Conservation (phyloP, 2,888 invertebrate genomes). For the Drosophila maculinotata region DNA sequence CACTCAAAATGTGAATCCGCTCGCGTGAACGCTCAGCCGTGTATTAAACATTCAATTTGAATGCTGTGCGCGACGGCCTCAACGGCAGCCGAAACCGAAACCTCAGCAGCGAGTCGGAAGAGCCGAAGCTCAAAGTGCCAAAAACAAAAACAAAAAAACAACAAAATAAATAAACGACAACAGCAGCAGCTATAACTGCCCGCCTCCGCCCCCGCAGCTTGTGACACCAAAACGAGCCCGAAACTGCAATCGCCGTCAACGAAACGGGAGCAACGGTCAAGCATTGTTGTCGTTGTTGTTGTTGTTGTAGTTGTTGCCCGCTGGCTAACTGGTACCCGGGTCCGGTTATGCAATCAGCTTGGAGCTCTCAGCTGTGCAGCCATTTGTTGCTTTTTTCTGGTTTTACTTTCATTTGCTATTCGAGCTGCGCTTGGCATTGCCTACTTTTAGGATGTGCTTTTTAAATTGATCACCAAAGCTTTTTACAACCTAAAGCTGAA, state of each 20-base stretch:
- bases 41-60: conserved; percentile 70
- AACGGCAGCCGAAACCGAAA: conserved; percentile 32
- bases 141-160: conserved; percentile 37
- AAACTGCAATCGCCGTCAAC: conserved; percentile 66
- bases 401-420: conserved; percentile 75
- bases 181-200: conserved; percentile 4
- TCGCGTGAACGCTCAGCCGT: conserved; percentile 77
- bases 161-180: conserved; percentile 37
- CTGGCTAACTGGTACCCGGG: conserved; percentile 49
- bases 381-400: conserved; percentile 25
- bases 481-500: background rate
- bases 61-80: conserved; percentile 53
- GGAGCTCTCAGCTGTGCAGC: conserved; percentile 39
- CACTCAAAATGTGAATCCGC: conserved; percentile 55
- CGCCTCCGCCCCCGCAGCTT: conserved; percentile 43
- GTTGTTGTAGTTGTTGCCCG: conserved; percentile 3
- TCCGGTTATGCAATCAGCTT: conserved; percentile 78
- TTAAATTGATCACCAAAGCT: conserved; percentile 11
- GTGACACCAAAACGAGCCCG: conserved; percentile 72
- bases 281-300: conserved; percentile 14
- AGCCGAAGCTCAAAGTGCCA: conserved; percentile 67
- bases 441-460: conserved; percentile 35
- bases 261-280: conserved; percentile 70
- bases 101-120: conserved; percentile 60
- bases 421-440: background rate